Evolutionary conservation across 2,113 vertebrate genomes (phyloP).

Genomic region (Rostratula benghalensis): DNA sequence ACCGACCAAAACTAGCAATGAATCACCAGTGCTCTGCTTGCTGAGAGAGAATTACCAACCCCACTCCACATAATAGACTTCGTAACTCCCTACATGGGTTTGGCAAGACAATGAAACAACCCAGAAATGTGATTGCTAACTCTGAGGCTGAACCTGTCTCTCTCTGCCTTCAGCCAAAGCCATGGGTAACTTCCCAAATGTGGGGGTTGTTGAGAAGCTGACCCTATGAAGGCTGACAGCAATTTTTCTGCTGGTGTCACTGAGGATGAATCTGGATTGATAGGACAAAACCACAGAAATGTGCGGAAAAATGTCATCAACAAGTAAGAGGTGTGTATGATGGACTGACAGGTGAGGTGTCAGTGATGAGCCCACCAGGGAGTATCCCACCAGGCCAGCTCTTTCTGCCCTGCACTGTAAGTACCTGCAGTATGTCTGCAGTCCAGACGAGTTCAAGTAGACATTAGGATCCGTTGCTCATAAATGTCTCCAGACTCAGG

Average conservation of each 20-base stretch:
- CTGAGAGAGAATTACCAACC: neutral
- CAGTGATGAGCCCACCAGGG: neutral
- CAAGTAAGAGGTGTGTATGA: neutral
- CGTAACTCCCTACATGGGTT: neutral
- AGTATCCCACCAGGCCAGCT: neutral
- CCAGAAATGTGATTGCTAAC: neutral
- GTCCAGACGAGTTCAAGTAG: accelerated
- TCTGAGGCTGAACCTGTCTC: accelerated
- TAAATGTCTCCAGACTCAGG: neutral
- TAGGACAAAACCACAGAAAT: neutral
- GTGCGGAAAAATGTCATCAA: accelerated
- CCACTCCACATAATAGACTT: neutral
- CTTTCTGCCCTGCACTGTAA: neutral
- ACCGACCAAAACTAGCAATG: neutral
- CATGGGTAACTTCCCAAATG: neutral
- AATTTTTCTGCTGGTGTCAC: neutral
- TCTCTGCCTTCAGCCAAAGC: neutral
- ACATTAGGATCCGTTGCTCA: neutral
- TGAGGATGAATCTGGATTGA: neutral
- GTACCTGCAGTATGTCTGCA: neutral
- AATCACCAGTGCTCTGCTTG: neutral
- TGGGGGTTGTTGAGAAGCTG: neutral
- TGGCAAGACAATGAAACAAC: neutral
- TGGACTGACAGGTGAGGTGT: neutral
- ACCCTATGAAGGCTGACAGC: neutral